Percentiles rank a stretch among this genome's conserved stretches.
phyloP scores from a whole-genome alignment of 2,888 invertebrate genomes.

The Polyploca ridens region DNA sequence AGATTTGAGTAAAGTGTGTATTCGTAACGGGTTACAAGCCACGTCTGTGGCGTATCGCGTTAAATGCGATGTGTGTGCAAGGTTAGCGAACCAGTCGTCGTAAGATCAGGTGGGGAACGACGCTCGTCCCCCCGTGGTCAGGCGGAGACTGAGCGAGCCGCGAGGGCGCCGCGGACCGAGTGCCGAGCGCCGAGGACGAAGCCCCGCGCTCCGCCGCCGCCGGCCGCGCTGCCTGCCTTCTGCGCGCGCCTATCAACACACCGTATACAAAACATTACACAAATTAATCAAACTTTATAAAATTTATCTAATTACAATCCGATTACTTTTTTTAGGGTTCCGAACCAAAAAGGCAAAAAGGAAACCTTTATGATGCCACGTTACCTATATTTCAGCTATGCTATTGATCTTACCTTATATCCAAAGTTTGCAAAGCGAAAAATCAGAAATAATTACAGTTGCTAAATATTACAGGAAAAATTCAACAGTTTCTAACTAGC shows the following conservation, averaged over 20 bases:
- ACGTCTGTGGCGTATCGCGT: conserved; percentile 46
- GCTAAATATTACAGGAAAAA: too few relatives aligned
- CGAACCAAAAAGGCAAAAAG: too few relatives aligned
- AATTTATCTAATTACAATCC: not conserved
- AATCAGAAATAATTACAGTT: too few relatives aligned
- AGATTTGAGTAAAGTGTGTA: conserved; percentile 49
- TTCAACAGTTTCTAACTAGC: too few relatives aligned
- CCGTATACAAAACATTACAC: conserved; percentile 46
- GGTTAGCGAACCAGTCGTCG: conserved; percentile 61
- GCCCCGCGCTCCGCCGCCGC: conserved; percentile 65
- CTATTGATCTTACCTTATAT: too few relatives aligned
- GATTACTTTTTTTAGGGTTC: not conserved
- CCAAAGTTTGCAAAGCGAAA: too few relatives aligned
- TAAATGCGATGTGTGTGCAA: conserved; percentile 59
- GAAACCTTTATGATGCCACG: too few relatives aligned
- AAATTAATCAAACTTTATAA: conserved; percentile 26
- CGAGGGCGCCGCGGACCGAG: conserved; percentile 69
- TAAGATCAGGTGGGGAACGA: conserved; percentile 50
- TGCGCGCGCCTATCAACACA: conserved; percentile 76
- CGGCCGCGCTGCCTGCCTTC: conserved; percentile 49
- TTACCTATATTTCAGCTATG: too few relatives aligned
- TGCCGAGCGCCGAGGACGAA: conserved; percentile 52
- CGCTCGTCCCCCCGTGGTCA: conserved; percentile 59
- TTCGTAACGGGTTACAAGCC: conserved; percentile 40
- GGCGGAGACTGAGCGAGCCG: conserved; percentile 70